Evolutionary conservation across 2,888 invertebrate genomes (phyloP), one percentile per base, ranked within the genome.

Genomic region (Caenorhabditis afra): DNA sequence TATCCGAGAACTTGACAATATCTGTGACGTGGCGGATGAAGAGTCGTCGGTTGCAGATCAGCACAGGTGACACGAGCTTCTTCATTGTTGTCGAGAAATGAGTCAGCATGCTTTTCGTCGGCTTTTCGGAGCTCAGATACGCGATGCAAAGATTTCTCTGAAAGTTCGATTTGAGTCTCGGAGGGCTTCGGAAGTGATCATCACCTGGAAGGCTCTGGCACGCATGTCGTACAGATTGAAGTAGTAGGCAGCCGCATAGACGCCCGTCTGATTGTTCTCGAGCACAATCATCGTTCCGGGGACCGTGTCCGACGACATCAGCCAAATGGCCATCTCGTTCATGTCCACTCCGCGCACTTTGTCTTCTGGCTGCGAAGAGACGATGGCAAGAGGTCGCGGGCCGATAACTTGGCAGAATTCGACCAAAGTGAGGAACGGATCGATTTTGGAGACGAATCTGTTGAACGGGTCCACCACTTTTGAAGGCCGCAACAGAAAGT

Each of bases 341-440:
- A 89, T 75, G 55, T 88, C 83, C 11, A 89, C 71, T 12, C 75
- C 67, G 1, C 35, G 22, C 8, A 71, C 80, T 57, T 80, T 53
- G 57, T 80, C 62, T 18, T 71, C 62, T 1, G 29, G 22, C 10
- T 61, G 29, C 22, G 53, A 11, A 58, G 87, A 77, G 52, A 85
- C 71, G 18, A 82, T 57, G 12, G 75, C 58, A 1, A 88, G 50
- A 14, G 88, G 86, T 62, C 73, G 81, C 1, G 87, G 87, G 1
- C 87, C 87, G 52, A 82, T 75, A 14, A 87, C 87, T 82, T 89
- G 88, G 61, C 88, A 88, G 70, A 88, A 88, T 53, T 88, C 88
- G 29, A 88, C 81, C 23, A 87, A 76, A 18, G 85, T 68, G 11
- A 88, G 58, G 23, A 87, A 80, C 11, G 87, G 84, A 23, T 80